A percentile compares a stretch with the other conserved stretches of the same genome.
These are phyloP conservation scores for Baccha elongata DNA, from an alignment of 2,888 invertebrate genomes.

Conservation along the genomic window DNA sequence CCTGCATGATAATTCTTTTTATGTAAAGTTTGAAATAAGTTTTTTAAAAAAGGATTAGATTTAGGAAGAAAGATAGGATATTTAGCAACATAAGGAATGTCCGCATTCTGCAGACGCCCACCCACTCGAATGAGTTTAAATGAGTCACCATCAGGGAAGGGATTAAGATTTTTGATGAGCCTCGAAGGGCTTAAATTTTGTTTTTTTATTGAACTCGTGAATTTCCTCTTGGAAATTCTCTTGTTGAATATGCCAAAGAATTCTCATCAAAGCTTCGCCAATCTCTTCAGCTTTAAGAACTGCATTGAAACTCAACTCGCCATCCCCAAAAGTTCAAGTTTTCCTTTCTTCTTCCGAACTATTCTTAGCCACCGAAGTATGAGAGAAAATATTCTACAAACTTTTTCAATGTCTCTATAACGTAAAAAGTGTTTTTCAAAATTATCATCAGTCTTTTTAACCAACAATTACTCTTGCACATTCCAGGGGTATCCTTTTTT, in stretches of 20 bases:
- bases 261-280: background rate
- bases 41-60: constrained; percentile 1
- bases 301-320: background rate
- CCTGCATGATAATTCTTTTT: constrained; percentile 42
- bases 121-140: constrained; percentile 22
- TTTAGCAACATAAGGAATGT: constrained; percentile 4
- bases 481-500: background rate
- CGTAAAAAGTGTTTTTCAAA: background rate
- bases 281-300: background rate
- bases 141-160: constrained; percentile 8
- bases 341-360: background rate
- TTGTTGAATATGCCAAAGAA: constrained; percentile 2
- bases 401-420: background rate
- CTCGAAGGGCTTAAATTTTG: constrained; percentile 12
- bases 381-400: no score
- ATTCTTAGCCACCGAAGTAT: background rate
- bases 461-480: background rate
- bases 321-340: background rate
- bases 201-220: background rate
- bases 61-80: background rate
- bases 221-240: background rate
- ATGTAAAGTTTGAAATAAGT: constrained; percentile 1
- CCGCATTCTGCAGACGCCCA: constrained; percentile 20
- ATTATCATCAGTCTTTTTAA: background rate
- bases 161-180: constrained; percentile 9